Conservation (phyloP, 2,888 invertebrate genomes). For the Pterostichus niger region DNA sequence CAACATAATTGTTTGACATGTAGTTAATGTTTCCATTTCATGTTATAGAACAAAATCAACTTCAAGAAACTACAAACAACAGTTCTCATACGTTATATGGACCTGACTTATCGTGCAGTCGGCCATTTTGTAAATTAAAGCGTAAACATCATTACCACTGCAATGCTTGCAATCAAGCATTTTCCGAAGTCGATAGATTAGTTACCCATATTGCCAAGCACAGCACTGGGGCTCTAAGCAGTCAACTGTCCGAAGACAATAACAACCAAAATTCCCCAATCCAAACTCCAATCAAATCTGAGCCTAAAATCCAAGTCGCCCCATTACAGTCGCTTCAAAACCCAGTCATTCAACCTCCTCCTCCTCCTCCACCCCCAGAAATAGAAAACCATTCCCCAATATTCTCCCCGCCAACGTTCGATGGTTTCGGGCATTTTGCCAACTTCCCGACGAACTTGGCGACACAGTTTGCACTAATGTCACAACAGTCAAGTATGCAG, state of each 20-base stretch:
- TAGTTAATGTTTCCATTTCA: no score
- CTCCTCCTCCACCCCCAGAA: conserved; percentile 61
- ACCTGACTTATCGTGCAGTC: conserved; percentile 84
- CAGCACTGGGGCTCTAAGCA: conserved; percentile 80
- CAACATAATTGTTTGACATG: background rate
- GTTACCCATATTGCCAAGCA: conserved; percentile 86
- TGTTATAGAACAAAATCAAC: no score
- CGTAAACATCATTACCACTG: conserved; percentile 89
- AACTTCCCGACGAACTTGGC: conserved; percentile 76
- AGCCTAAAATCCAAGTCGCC: conserved; percentile 75
- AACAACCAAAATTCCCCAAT: conserved; percentile 71
- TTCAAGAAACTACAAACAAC: conserved; percentile 68
- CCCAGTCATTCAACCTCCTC: conserved; percentile 68
- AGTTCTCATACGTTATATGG: conserved; percentile 80
- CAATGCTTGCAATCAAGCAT: conserved; percentile 88
- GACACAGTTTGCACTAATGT: conserved; percentile 76
- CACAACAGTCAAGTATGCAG: conserved; percentile 74
- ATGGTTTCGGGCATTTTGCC: conserved; percentile 75
- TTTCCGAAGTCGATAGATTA: conserved; percentile 85
- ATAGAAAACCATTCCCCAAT: conserved; percentile 60
- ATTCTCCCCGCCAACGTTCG: conserved; percentile 73
- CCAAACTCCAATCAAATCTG: conserved; percentile 70
- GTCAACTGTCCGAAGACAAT: conserved; percentile 75
- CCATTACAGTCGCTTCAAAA: conserved; percentile 75
- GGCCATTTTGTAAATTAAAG: conserved; percentile 90